phyloP scores from a whole-genome alignment of 2,888 invertebrate species.

The Xylocampa areola region DNA sequence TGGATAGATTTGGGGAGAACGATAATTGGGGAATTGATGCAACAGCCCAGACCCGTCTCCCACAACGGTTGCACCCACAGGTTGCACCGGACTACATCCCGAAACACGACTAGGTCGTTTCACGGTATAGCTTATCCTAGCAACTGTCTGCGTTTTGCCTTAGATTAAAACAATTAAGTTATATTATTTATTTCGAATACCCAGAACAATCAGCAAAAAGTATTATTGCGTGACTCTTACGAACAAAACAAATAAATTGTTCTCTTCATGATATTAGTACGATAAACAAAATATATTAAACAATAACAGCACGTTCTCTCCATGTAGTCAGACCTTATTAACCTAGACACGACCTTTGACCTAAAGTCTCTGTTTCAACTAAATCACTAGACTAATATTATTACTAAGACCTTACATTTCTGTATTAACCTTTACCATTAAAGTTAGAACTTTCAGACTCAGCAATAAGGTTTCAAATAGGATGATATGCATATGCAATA shows the following conservation, averaged over 20 bases:
- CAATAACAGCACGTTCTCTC: constrained; percentile 5
- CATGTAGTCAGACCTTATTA: constrained; percentile 24
- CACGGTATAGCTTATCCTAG: no score
- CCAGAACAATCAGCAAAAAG: background rate
- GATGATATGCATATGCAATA: constrained; percentile 27
- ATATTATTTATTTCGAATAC: background rate
- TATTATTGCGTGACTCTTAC: background rate
- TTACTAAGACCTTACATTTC: constrained; percentile 32
- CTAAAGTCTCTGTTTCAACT: constrained; percentile 36
- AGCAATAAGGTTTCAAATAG: constrained; percentile 12
- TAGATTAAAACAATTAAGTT: constrained; percentile 1
- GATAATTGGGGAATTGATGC: no score
- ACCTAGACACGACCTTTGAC: constrained; percentile 32
- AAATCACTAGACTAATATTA: constrained; percentile 47
- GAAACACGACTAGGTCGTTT: no score
- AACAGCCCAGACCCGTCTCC: no score
- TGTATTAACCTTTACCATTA: constrained; percentile 10
- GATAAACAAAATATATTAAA: constrained; percentile 4
- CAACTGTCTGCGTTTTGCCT: no score
- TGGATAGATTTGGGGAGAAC: no score
- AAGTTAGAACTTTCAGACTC: constrained; percentile 16
- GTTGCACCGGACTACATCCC: no score
- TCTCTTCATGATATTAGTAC: constrained; percentile 3
- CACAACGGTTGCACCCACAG: no score
- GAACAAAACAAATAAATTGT: constrained; percentile 1